Percentiles rank a stretch among this genome's conserved stretches.
Conservation (phyloP, 2,113 vertebrate species). For the Elaphurus davidianus region DNA sequence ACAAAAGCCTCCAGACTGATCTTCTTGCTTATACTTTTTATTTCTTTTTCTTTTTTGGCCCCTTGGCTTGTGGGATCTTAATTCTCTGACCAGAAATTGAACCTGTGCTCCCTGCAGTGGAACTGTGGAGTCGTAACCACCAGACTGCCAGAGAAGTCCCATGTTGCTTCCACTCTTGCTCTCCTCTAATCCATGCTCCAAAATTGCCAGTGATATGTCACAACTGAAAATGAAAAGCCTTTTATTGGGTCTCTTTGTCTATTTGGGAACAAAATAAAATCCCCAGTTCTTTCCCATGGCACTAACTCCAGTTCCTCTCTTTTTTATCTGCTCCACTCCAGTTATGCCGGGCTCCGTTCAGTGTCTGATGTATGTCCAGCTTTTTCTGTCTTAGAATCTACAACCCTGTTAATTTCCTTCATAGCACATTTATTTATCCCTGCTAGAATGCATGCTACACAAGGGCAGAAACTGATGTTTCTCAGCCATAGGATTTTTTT, state of each 20-base stretch:
- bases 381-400: neutral
- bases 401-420: neutral
- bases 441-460: neutral
- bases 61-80: neutral
- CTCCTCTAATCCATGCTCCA: neutral
- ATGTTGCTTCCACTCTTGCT: neutral
- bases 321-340: neutral
- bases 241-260: neutral
- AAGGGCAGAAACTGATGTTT: neutral
- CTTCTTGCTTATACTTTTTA: neutral
- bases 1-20: neutral
- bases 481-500: neutral
- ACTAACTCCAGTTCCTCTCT: neutral
- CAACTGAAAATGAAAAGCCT: neutral
- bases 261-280: neutral
- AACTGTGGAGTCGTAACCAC: neutral
- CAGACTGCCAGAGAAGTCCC: neutral
- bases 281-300: neutral
- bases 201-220: neutral
- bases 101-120: neutral
- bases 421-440: neutral
- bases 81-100: neutral
- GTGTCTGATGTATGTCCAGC: neutral
- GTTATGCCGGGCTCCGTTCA: neutral
- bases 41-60: neutral